phyloP scores from a whole-genome alignment of 2,888 invertebrate genomes.

The Eupithecia dodoneata region DNA sequence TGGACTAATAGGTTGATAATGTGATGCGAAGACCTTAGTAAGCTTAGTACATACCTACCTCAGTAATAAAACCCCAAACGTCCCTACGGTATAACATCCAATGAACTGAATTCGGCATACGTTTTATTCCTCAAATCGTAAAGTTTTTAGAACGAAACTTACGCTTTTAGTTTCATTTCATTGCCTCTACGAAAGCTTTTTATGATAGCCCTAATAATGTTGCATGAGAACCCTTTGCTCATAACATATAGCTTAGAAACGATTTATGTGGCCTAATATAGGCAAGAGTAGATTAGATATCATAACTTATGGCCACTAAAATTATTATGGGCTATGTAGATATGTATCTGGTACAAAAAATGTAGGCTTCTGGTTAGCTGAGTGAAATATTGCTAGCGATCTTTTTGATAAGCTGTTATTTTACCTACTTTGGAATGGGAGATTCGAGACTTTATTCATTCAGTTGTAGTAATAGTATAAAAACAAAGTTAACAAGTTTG shows the following conservation, averaged over 20 bases:
- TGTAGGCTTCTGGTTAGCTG: slow-evolving; percentile 31
- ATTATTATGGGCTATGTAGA: slow-evolving; percentile 42
- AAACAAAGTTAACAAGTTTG: no score
- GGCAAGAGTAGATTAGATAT: slow-evolving; percentile 45
- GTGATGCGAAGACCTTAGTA: background rate
- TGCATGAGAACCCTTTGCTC: slow-evolving; percentile 65
- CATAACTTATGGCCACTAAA: slow-evolving; percentile 45
- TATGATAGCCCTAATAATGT: slow-evolving; percentile 59
- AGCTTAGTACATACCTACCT: background rate
- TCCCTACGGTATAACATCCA: background rate
- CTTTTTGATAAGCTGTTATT: slow-evolving; percentile 11
- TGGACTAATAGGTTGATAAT: no score
- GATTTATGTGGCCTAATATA: slow-evolving; percentile 46
- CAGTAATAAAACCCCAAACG: background rate
- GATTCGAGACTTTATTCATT: background rate
- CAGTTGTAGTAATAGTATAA: background rate
- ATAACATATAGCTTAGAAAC: slow-evolving; percentile 52
- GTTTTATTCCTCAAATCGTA: background rate
- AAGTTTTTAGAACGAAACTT: slow-evolving; percentile 3
- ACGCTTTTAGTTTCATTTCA: slow-evolving; percentile 14
- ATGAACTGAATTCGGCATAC: background rate
- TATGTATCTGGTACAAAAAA: slow-evolving; percentile 40
- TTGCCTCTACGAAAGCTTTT: slow-evolving; percentile 26
- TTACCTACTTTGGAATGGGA: background rate
- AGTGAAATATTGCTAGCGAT: slow-evolving; percentile 8